phyloP scores from a whole-genome alignment of 2,888 invertebrate species.

The Stegana nigrithorax region DNA sequence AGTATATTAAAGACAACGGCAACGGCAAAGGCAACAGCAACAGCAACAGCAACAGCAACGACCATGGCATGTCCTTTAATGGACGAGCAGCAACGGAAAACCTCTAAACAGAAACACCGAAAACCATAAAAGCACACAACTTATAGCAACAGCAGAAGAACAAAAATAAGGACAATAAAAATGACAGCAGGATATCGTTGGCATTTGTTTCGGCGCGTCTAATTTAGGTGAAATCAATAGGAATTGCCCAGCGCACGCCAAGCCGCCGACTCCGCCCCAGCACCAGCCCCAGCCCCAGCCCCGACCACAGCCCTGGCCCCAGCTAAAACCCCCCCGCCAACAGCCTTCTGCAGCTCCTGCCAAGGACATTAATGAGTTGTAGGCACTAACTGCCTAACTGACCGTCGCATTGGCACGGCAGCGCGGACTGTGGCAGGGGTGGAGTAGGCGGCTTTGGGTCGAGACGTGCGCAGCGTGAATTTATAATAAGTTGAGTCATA shows the following conservation, averaged over 20 bases:
- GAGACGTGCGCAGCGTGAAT: constrained; percentile 31
- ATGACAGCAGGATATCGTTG: constrained; percentile 45
- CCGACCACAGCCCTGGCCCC: no score
- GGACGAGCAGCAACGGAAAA: constrained; percentile 25
- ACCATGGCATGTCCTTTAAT: no score
- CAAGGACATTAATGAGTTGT: no score
- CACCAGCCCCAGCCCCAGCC: neutral
- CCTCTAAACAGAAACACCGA: constrained; percentile 35
- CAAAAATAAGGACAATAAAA: constrained; percentile 43
- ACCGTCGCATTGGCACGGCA: no score
- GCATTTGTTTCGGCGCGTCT: constrained; percentile 25
- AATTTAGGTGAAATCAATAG: constrained; percentile 63
- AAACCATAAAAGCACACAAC: constrained; percentile 43
- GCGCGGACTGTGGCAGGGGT: no score
- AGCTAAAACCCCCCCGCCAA: no score
- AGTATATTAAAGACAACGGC: neutral
- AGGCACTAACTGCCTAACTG: no score
- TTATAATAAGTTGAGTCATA: constrained; percentile 43
- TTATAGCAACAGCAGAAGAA: constrained; percentile 22
- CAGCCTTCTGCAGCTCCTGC: no score
- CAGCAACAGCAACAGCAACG: constrained; percentile 25
- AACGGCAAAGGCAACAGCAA: constrained; percentile 39
- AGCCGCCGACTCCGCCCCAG: no score
- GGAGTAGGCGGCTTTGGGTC: no score
- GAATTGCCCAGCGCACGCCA: constrained; percentile 7